These are phyloP conservation scores for Cabera pusaria DNA, from an alignment of 2,888 invertebrate species.

Conservation along the genomic window DNA sequence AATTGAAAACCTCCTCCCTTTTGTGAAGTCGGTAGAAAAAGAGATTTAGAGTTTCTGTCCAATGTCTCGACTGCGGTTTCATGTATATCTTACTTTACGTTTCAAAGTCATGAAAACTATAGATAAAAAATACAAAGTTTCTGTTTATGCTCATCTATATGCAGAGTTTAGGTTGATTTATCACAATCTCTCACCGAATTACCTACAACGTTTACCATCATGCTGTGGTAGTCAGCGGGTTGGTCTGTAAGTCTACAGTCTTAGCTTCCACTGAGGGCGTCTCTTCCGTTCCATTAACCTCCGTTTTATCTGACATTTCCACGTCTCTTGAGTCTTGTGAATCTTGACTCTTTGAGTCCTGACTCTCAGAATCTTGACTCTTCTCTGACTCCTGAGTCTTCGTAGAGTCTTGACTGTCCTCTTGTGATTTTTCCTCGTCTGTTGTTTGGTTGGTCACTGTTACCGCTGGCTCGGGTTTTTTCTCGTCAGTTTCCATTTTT, in stretches of 20 bases:
- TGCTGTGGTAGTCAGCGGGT: constrained; percentile 53
- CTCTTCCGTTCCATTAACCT: constrained; percentile 54
- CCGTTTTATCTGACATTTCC: constrained; percentile 37
- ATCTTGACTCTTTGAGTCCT: constrained; percentile 23
- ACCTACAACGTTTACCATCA: constrained; percentile 50
- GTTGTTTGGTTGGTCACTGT: constrained; percentile 61
- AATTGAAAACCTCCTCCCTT: no score
- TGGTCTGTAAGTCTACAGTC: constrained; percentile 45
- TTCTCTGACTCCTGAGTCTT: constrained; percentile 29
- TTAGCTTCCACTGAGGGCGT: constrained; percentile 39
- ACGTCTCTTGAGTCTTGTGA: constrained; percentile 32
- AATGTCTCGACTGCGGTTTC: no score
- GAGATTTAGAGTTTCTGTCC: no score
- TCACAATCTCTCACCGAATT: no score
- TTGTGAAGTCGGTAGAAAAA: no score
- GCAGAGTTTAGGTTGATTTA: no score
- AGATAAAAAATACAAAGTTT: no score
- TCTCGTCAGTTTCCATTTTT: constrained; percentile 38
- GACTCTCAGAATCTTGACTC: constrained; percentile 5
- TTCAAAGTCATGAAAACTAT: no score
- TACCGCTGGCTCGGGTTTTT: constrained; percentile 46
- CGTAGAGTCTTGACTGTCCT: constrained; percentile 22
- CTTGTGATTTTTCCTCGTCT: constrained; percentile 41
- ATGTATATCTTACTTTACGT: no score
- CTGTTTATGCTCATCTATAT: no score